Evolutionary conservation across 2,888 invertebrate species (phyloP).

Genomic region (Eurytoma californica): DNA sequence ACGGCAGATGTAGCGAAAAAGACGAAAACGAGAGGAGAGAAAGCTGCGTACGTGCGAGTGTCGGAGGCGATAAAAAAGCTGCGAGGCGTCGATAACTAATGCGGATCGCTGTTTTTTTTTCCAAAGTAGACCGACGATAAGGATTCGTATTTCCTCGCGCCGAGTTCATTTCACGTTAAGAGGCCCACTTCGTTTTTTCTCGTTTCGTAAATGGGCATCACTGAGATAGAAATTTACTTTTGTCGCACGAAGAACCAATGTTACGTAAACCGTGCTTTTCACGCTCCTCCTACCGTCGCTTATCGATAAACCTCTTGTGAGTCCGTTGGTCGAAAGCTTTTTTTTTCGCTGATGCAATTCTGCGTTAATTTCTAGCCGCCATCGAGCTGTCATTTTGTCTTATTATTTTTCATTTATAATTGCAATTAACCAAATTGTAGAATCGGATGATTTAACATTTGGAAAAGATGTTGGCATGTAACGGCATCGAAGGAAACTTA

Average conservation of each 20-base stretch:
- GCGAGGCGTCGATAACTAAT: constrained; percentile 40
- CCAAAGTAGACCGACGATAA: constrained; percentile 51
- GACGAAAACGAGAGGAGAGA: background rate
- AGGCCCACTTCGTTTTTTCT: constrained; percentile 18
- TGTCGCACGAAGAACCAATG: background rate
- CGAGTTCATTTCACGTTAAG: constrained; percentile 34
- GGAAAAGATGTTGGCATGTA: background rate
- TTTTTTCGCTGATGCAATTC: too few species aligned
- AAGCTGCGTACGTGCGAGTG: background rate
- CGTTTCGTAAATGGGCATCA: constrained; percentile 11
- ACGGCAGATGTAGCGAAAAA: background rate
- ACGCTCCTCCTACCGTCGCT: background rate
- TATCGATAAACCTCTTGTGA: background rate
- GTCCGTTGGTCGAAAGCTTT: background rate
- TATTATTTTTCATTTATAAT: background rate
- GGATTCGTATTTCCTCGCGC: constrained; percentile 43
- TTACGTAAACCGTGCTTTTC: constrained; percentile 18
- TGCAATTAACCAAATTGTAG: too few species aligned
- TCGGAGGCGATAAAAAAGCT: constrained; percentile 10
- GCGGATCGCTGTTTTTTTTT: constrained; percentile 37
- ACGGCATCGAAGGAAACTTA: too few species aligned
- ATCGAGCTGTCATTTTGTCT: too few species aligned
- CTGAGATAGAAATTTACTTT: background rate
- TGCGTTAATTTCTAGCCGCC: too few species aligned
- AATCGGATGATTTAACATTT: background rate